A percentile compares a stretch with the other conserved stretches of the same genome.
Conservation (phyloP, 2,888 invertebrate species). For the Carterocephalus palaemon region DNA sequence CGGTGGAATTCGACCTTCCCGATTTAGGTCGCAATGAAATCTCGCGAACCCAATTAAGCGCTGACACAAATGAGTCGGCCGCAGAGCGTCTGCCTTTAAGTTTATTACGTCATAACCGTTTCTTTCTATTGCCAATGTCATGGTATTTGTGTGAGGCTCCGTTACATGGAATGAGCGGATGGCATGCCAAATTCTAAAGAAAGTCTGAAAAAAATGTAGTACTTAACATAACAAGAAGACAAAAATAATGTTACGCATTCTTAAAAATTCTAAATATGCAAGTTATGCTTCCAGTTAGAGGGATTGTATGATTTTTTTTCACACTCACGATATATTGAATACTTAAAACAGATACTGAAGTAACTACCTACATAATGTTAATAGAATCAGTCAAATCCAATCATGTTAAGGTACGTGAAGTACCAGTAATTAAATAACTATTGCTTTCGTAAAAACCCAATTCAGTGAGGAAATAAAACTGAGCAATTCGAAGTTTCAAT, state of each 20-base stretch:
- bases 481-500: conserved; percentile 34
- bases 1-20: conserved; percentile 41
- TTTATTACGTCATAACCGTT: conserved; percentile 42
- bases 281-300: no score
- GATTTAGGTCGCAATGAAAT: conserved; percentile 56
- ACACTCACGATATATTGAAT: no score
- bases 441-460: neutral
- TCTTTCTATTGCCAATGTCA: conserved; percentile 34
- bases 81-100: conserved; percentile 33
- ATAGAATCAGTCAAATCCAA: no score
- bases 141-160: conserved; percentile 16
- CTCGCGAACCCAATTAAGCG: conserved; percentile 55
- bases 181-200: conserved; percentile 9
- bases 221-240: no score
- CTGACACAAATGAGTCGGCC: conserved; percentile 45
- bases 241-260: no score
- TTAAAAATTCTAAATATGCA: no score
- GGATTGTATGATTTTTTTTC: no score
- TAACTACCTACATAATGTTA: no score
- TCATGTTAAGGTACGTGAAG: no score
- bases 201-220: no score
- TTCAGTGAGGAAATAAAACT: conserved; percentile 5
- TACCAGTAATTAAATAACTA: no score
- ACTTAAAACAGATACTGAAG: no score
- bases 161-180: conserved; percentile 8